Percentiles rank a stretch among this genome's conserved stretches.
phyloP scores from a whole-genome alignment of 2,888 invertebrate species.

The Criorhina ranunculi region DNA sequence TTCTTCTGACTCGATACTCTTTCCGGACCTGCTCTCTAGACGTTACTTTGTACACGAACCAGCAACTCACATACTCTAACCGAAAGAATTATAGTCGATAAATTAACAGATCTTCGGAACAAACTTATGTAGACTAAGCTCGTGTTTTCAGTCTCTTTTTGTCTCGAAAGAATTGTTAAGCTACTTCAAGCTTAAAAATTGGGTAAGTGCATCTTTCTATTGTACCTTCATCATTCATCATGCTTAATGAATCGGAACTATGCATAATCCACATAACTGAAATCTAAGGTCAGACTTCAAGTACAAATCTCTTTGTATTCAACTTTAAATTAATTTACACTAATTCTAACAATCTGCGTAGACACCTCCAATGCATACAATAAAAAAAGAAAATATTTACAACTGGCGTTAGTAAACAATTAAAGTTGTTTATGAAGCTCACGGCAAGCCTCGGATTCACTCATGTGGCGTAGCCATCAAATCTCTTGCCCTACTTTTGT shows the following conservation, averaged over 20 bases:
- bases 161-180: too few relatives aligned
- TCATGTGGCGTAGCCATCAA: not conserved
- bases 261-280: not conserved
- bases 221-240: not conserved
- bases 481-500: slow-evolving; percentile 8
- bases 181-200: too few relatives aligned
- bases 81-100: too few relatives aligned
- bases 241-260: not conserved
- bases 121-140: too few relatives aligned
- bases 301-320: not conserved
- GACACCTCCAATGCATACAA: not conserved
- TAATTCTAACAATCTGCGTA: slow-evolving; percentile 1
- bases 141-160: too few relatives aligned
- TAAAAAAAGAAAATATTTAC: not conserved
- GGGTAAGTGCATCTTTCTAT: too few relatives aligned
- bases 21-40: too few relatives aligned
- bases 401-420: not conserved
- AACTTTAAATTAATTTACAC: slow-evolving; percentile 7
- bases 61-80: too few relatives aligned
- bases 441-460: not conserved
- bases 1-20: too few relatives aligned
- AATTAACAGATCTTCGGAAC: too few relatives aligned
- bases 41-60: too few relatives aligned
- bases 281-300: not conserved
- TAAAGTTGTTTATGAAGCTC: not conserved